Conservation (phyloP, 2,888 invertebrate genomes). For the Diplazon laetatorius region DNA sequence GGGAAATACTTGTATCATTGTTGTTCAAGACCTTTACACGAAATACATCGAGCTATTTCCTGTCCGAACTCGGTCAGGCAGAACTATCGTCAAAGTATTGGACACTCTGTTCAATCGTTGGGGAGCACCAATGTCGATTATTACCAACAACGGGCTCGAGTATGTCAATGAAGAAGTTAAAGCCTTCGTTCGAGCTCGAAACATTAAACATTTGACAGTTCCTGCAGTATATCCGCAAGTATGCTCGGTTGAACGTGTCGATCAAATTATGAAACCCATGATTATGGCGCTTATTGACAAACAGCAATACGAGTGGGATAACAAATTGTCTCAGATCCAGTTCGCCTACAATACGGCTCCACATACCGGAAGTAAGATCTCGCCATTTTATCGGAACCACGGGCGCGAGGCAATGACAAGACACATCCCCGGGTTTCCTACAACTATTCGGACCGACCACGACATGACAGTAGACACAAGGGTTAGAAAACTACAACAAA, state of each 20-base stretch:
- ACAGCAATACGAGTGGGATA: slow-evolving; percentile 55
- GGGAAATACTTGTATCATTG: not conserved
- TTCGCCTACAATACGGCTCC: slow-evolving; percentile 41
- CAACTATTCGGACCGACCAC: not conserved
- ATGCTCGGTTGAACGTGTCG: slow-evolving; percentile 52
- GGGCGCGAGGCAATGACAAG: slow-evolving; percentile 26
- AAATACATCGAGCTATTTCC: slow-evolving; percentile 12
- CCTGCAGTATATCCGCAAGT: slow-evolving; percentile 46
- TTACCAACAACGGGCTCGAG: slow-evolving; percentile 46
- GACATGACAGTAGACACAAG: not conserved
- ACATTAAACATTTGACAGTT: slow-evolving; percentile 42
- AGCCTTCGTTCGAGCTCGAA: slow-evolving; percentile 29
- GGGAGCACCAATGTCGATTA: slow-evolving; percentile 52
- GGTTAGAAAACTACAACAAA: not conserved
- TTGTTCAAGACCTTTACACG: slow-evolving; percentile 7
- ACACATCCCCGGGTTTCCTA: not conserved
- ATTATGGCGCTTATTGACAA: slow-evolving; percentile 36
- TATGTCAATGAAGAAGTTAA: slow-evolving; percentile 46
- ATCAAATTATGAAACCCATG: slow-evolving; percentile 30
- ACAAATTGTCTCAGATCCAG: slow-evolving; percentile 45
- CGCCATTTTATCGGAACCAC: slow-evolving; percentile 46
- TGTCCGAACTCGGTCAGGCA: not conserved
- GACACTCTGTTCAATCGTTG: slow-evolving; percentile 59
- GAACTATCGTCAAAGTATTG: slow-evolving; percentile 23
- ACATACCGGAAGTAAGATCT: slow-evolving; percentile 37